Evolutionary conservation across 2,888 invertebrate species (phyloP).

Genomic region (Andrena minutula): DNA sequence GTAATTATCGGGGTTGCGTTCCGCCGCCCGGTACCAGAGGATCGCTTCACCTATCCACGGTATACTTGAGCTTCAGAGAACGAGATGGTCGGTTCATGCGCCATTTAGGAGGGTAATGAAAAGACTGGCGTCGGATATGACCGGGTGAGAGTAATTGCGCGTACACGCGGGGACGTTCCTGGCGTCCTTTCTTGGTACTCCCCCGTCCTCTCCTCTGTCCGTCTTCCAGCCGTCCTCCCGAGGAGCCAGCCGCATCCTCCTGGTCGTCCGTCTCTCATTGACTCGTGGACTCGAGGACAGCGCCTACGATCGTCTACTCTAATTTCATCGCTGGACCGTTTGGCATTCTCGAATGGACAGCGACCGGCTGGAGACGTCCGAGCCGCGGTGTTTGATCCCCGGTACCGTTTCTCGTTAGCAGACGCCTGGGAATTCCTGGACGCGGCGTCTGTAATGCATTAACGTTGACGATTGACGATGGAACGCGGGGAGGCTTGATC

Average conservation of each 20-base stretch:
- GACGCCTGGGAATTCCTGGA: constrained; percentile 65
- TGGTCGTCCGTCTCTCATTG: constrained; percentile 8
- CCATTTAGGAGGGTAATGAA: constrained; percentile 75
- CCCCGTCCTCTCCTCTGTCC: background rate
- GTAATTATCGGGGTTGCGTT: constrained; percentile 77
- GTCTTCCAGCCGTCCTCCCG: constrained; percentile 33
- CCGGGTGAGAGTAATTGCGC: constrained; percentile 72
- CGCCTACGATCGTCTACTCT: constrained; percentile 59
- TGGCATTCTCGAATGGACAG: constrained; percentile 65
- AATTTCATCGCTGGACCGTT: constrained; percentile 71
- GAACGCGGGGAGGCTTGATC: constrained; percentile 49
- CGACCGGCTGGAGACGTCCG: constrained; percentile 16
- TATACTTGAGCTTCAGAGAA: constrained; percentile 66
- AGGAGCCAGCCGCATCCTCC: constrained; percentile 37
- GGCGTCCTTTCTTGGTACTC: constrained; percentile 38
- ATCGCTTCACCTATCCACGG: constrained; percentile 33
- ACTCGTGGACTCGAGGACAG: constrained; percentile 45
- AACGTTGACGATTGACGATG: constrained; percentile 60
- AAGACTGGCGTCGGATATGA: constrained; percentile 72
- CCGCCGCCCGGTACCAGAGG: constrained; percentile 30
- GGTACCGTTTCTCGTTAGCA: constrained; percentile 62
- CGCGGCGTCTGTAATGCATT: constrained; percentile 58
- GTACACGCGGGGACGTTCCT: constrained; percentile 69
- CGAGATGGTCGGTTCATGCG: constrained; percentile 58
- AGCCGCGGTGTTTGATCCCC: constrained; percentile 61